Evolutionary conservation across 2,888 invertebrate species (phyloP).

Genomic region (Saturnia japonica): DNA sequence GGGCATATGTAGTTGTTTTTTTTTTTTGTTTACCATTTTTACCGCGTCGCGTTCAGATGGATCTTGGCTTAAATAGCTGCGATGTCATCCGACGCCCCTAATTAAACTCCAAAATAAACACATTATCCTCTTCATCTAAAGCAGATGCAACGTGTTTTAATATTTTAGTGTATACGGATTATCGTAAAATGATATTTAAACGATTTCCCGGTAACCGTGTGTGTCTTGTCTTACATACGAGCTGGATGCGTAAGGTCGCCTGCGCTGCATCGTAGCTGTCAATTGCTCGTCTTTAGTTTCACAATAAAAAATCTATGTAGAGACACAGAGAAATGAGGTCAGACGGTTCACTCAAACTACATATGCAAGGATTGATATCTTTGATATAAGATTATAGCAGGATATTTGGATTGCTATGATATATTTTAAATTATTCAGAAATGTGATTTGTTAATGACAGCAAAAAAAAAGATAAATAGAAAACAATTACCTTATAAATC

Average conservation of each 20-base stretch:
- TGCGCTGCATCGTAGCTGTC: conserved; percentile 57
- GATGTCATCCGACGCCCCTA: not conserved
- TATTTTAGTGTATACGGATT: not conserved
- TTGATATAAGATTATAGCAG: not conserved
- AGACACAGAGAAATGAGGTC: not conserved
- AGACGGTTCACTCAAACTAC: not conserved
- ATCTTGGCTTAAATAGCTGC: not conserved
- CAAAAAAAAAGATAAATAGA: not conserved
- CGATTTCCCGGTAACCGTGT: conserved; percentile 30
- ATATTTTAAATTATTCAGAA: not conserved
- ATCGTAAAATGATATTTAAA: conserved; percentile 6
- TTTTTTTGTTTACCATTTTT: not conserved
- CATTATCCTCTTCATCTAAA: not conserved
- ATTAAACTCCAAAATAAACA: not conserved
- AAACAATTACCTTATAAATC: not conserved
- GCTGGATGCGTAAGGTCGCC: conserved; percentile 39
- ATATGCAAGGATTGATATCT: not conserved
- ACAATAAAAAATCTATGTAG: conserved; percentile 40
- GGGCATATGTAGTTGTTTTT: no score
- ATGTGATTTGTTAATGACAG: not conserved
- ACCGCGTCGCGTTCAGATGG: not conserved
- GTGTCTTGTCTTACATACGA: conserved; percentile 26
- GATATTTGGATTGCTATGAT: not conserved
- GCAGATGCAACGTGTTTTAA: not conserved
- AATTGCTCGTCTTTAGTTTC: conserved; percentile 57